Percentiles rank a stretch among this genome's conserved stretches.
These are phyloP conservation scores for Speoplatyrhinus poulsoni DNA, from an alignment of 2,113 vertebrate genomes.

Conservation along the genomic window DNA sequence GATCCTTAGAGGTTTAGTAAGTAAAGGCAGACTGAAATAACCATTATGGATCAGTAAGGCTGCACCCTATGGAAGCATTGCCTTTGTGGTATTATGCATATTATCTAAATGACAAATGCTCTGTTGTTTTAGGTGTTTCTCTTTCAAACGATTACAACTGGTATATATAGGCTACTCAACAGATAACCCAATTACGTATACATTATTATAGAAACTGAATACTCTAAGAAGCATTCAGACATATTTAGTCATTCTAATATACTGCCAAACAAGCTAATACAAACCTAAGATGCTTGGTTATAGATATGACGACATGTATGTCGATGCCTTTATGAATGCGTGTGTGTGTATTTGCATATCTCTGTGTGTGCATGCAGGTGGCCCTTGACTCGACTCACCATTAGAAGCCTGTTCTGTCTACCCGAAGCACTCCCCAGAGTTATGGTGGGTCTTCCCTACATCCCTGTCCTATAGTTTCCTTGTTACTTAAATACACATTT, in stretches of 20 bases:
- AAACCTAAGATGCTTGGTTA: no score
- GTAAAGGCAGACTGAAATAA: slow-evolving; percentile 24
- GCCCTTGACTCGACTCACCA: slow-evolving; percentile 88
- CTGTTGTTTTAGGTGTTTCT: no score
- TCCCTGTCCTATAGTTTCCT: not conserved
- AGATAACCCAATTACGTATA: no score
- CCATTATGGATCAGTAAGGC: not conserved
- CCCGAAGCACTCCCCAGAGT: slow-evolving; percentile 84
- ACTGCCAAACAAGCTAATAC: no score
- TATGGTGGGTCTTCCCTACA: slow-evolving; percentile 75
- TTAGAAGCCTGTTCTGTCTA: slow-evolving; percentile 83
- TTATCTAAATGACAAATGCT: not conserved
- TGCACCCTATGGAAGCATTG: not conserved
- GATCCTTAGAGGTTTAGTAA: slow-evolving; percentile 88
- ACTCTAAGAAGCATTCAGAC: no score
- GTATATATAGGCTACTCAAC: no score
- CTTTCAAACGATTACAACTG: no score
- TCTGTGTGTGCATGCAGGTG: slow-evolving; percentile 69
- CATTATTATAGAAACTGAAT: no score
- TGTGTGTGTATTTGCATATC: not conserved
- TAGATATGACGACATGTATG: no score
- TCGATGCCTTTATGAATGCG: not conserved
- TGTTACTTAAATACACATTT: no score
- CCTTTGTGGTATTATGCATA: not conserved
- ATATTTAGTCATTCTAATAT: no score